Base-by-base conservation (phyloP, 1,140 invertebrate genomes). In the Homalodisca vitripennis region DNA sequence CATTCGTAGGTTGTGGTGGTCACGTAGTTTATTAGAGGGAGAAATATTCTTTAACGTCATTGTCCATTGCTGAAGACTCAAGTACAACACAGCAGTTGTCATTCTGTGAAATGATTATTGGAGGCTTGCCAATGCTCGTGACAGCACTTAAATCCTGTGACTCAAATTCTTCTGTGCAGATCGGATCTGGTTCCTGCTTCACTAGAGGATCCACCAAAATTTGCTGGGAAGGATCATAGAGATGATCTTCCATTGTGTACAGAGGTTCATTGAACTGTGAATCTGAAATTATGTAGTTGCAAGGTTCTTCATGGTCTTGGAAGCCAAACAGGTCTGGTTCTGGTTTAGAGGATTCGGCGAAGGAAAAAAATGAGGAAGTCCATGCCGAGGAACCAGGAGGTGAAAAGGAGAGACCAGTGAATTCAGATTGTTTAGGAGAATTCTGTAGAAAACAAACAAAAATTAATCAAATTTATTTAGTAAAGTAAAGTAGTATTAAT, bases 21-120 rank as follows among this genome's bases (percentile, higher is more conserved):
- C 17, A 6, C 17, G 6, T 41, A 17, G 34, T 17, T 51, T 30
- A 2, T 32, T 63, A 63, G 1, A 63, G 60, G 17, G 60, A 63
- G 1, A 32, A 32, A 32, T 32, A 63, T 32, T 63, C 60, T 63
- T 63, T 63, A 14, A 32, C 31, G 24, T 63, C 60, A 29, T 29
- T 32, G 27, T 60, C 55, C 29, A 63, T 63, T 10, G 29, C 60
- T 10, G 60, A 63, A 14, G 60, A 63, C 30, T 63, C 60, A 12
- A 63, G 60, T 1, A 63, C 60, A 1, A 63, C 60, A 29, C 60
- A 63, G 29, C 29, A 32, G 2, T 63, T 63, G 31, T 63, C 30
- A 29, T 31, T 63, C 29, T 63, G 60, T 17, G 60, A 63, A 32
- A 63, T 63, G 2, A 63, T 63, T 17, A 63, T 31, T 3, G 60